Evolutionary conservation across 2,888 invertebrate genomes (phyloP), one percentile per base, ranked within the genome.

Genomic region (Capitulum mitella): DNA sequence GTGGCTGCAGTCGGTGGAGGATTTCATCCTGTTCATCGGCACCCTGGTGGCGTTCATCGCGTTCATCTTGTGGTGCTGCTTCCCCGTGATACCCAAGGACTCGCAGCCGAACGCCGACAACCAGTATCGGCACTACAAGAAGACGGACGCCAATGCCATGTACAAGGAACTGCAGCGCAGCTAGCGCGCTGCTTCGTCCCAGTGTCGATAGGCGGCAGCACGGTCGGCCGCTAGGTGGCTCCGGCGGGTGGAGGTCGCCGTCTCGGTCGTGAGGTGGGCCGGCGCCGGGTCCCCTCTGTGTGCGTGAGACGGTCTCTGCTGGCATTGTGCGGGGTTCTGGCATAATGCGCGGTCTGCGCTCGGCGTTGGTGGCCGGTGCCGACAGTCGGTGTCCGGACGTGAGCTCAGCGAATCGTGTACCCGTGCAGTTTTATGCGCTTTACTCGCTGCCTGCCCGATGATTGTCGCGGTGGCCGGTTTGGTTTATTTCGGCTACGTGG

Each of bases 11-110:
- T 89, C 89, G 29, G 87, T 90, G 78, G 90, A 90, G 85, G 90
- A 90, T 84, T 89, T 89, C 82, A 89, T 90, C 81, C 84, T 90
- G 78, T 85, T 90, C 74, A 86, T 90, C 82, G 90, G 90, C 48
- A 90, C 90, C 48, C 83, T 89, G 82, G 90, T 90, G 80, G 90
- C 90, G 77, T 90, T 90, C 83, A 87, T 90, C 80, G 90, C 90
- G 43, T 90, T 90, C 83, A 87, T 90, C 80, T 84, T 90, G 46
- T 90, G 90, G 90, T 90, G 90, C 84, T 90, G 90, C 84, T 90
- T 90, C 84, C 90, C 90, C 79, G 87, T 88, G 81, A 87, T 87
- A 81, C 88, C 88, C 78, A 88, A 87, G 85, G 88, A 85, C 43
- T 80, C 82, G 29, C 75, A 46, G 29, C 75, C 75, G 0, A 46